A percentile compares a stretch with the other conserved stretches of the same genome.
Conservation (phyloP, 2,797 vertebrate species). For the Trematomus bernacchii region DNA sequence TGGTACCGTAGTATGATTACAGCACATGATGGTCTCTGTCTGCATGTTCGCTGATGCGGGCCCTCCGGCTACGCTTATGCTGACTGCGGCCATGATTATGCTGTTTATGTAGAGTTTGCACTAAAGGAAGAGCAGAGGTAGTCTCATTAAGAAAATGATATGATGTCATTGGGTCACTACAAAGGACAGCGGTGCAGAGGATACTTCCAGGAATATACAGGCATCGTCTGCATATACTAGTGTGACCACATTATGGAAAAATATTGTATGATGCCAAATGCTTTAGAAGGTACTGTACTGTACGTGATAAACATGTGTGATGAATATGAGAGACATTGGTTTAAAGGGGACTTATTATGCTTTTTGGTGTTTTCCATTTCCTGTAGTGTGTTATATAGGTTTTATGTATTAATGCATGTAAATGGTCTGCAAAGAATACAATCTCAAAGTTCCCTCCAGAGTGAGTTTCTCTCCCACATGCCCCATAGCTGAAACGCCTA, state of each 20-base stretch:
- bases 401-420: too few relatives aligned
- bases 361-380: too few relatives aligned
- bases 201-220: slow-evolving; percentile 8
- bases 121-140: slow-evolving; percentile 34
- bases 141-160: slow-evolving; percentile 32
- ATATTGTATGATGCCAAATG: background rate
- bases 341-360: background rate
- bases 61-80: slow-evolving; percentile 58
- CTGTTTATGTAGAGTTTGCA: slow-evolving; percentile 68
- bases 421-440: too few relatives aligned
- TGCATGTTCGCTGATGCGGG: slow-evolving; percentile 48
- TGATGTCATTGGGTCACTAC: slow-evolving; percentile 54
- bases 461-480: too few relatives aligned
- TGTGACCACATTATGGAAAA: background rate
- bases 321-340: background rate
- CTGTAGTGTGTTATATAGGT: too few relatives aligned
- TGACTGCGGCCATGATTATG: slow-evolving; percentile 63
- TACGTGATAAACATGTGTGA: background rate
- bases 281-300: background rate
- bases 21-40: slow-evolving; percentile 60
- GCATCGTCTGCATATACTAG: background rate
- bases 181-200: slow-evolving; percentile 37
- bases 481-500: too few relatives aligned
- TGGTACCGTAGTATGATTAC: slow-evolving; percentile 66
- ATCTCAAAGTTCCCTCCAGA: too few relatives aligned